These are phyloP conservation scores for Chelonus insularis DNA, from an alignment of 1,140 invertebrate genomes.

Conservation along the genomic window DNA sequence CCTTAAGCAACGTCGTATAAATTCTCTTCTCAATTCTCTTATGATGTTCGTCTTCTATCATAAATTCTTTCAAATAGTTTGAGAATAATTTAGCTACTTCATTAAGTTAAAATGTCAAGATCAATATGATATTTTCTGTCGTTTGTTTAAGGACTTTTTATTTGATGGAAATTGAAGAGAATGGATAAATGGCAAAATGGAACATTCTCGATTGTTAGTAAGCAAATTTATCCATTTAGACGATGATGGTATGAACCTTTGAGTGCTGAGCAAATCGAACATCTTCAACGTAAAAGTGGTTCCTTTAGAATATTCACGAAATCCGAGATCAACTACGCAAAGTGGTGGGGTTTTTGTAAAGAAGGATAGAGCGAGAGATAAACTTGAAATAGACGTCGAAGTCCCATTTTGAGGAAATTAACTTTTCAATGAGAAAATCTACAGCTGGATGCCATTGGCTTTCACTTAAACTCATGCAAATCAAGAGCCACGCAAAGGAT, in stretches of 20 bases:
- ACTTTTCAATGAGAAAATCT: slow-evolving; percentile 6
- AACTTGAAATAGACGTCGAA: not conserved
- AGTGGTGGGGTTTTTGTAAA: not conserved
- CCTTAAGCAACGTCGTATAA: slow-evolving; percentile 2
- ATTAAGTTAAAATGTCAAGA: no score
- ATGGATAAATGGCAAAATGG: no score
- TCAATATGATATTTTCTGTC: no score
- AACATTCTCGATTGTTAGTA: not conserved
- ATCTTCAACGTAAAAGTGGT: not conserved
- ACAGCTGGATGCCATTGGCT: slow-evolving; percentile 6
- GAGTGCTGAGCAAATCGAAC: slow-evolving; percentile 4
- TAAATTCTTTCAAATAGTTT: not conserved
- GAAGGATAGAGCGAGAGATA: not conserved
- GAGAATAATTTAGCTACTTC: no score
- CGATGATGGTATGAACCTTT: not conserved
- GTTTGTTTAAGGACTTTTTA: no score
- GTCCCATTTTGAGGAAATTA: slow-evolving; percentile 9
- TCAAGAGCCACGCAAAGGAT: not conserved
- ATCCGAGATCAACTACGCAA: slow-evolving; percentile 3
- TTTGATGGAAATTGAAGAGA: no score
- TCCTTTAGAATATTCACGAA: slow-evolving; percentile 7
- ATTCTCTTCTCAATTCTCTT: not conserved
- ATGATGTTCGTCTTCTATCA: not conserved
- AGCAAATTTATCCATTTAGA: not conserved
- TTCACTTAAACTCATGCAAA: slow-evolving; percentile 6